These are phyloP conservation scores for Platysteira castanea DNA, from an alignment of 2,113 vertebrate genomes.

Conservation along the genomic window DNA sequence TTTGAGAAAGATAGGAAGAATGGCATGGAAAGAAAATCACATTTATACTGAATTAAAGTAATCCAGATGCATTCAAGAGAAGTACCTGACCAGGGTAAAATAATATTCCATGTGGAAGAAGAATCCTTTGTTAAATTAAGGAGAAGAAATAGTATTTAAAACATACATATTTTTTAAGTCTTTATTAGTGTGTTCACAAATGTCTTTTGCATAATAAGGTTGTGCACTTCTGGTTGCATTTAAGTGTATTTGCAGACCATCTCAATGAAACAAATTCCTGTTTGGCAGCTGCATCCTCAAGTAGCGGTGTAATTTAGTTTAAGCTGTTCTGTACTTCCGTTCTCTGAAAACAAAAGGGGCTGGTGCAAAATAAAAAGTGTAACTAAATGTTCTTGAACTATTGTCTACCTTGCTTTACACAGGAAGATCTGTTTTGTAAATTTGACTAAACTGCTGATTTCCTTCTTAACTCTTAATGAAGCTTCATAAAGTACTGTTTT, in stretches of 20 bases:
- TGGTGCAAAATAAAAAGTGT: slow-evolving; percentile 31
- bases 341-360: slow-evolving; percentile 53
- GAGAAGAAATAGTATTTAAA: not conserved
- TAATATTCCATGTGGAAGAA: not conserved
- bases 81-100: not conserved
- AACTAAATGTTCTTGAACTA: slow-evolving; percentile 38
- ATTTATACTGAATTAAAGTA: not conserved
- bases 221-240: not conserved
- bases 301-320: slow-evolving; percentile 39
- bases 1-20: not conserved
- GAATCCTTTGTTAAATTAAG: not conserved
- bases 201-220: not conserved
- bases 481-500: not conserved
- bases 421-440: slow-evolving; percentile 58
- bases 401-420: slow-evolving; percentile 43
- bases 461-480: not conserved
- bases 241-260: slow-evolving; percentile 18
- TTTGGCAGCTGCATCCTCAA: slow-evolving; percentile 68
- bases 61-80: not conserved
- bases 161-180: not conserved
- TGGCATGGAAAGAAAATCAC: not conserved
- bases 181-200: not conserved
- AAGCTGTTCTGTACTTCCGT: slow-evolving; percentile 27
- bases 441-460: not conserved
- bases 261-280: slow-evolving; percentile 54